Evolutionary conservation across 2,888 invertebrate species (phyloP).

Genomic region (Bruchidius siliquastri): DNA sequence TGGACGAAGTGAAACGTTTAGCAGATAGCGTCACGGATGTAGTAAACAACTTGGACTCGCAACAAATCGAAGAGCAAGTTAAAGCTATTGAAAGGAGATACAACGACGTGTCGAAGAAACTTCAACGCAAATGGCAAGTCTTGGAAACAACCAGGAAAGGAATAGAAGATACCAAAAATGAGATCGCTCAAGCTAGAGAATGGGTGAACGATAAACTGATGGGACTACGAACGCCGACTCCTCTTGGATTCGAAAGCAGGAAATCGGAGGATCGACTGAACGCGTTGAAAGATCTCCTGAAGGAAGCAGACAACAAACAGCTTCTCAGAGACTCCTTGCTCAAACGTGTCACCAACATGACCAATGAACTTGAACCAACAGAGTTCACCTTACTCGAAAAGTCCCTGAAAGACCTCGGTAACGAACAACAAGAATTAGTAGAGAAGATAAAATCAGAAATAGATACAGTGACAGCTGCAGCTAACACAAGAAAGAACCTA

Average conservation of each 20-base stretch:
- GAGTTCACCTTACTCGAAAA: slow-evolving; percentile 78
- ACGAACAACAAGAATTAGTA: slow-evolving; percentile 71
- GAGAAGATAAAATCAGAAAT: slow-evolving; percentile 69
- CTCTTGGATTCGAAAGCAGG: slow-evolving; percentile 72
- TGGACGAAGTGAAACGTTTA: slow-evolving; percentile 66
- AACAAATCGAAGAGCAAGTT: slow-evolving; percentile 84
- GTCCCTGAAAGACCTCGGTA: slow-evolving; percentile 64
- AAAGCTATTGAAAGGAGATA: slow-evolving; percentile 80
- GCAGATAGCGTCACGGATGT: slow-evolving; percentile 71
- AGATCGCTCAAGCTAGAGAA: slow-evolving; percentile 72
- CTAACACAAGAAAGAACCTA: slow-evolving; percentile 69
- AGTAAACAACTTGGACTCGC: slow-evolving; percentile 82
- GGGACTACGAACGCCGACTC: slow-evolving; percentile 61
- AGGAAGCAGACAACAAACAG: slow-evolving; percentile 82
- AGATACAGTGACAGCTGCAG: slow-evolving; percentile 63
- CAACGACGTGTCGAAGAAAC: slow-evolving; percentile 76
- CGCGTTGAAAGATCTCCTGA: slow-evolving; percentile 66
- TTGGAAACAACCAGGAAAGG: slow-evolving; percentile 80
- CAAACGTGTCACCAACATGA: slow-evolving; percentile 77
- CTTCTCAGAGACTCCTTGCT: slow-evolving; percentile 77
- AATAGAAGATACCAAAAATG: slow-evolving; percentile 73
- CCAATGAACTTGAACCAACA: slow-evolving; percentile 77
- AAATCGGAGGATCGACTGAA: slow-evolving; percentile 71
- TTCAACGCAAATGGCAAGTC: slow-evolving; percentile 79
- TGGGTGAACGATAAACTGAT: slow-evolving; percentile 75